These are phyloP conservation scores for Anarsia innoxiella DNA, from an alignment of 2,888 invertebrate genomes.

Conservation along the genomic window DNA sequence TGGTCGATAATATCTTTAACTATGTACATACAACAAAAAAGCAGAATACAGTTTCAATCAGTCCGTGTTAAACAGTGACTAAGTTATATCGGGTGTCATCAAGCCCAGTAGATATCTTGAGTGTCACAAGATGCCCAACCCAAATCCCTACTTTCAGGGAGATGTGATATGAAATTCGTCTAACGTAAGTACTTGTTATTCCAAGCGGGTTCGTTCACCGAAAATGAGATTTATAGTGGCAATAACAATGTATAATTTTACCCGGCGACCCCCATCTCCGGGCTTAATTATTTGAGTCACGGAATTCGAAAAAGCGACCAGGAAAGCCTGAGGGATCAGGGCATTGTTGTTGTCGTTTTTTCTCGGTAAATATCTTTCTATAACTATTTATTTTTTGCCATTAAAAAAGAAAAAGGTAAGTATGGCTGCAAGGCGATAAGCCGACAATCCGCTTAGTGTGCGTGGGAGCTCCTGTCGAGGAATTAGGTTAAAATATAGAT, in stretches of 20 bases:
- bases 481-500: conserved; percentile 66
- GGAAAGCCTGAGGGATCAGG: conserved; percentile 61
- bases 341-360: conserved; percentile 62
- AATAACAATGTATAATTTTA: conserved; percentile 71
- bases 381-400: conserved; percentile 58
- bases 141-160: conserved; percentile 14
- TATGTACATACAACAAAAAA: no score
- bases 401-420: conserved; percentile 61
- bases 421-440: conserved; percentile 60
- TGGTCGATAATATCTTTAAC: no score
- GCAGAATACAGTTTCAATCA: no score
- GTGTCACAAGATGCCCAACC: conserved; percentile 12
- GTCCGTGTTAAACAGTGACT: no score
- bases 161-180: conserved; percentile 37
- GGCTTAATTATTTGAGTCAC: conserved; percentile 74
- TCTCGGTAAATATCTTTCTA: conserved; percentile 41
- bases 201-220: conserved; percentile 49
- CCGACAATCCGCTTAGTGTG: conserved; percentile 68
- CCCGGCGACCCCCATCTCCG: conserved; percentile 54
- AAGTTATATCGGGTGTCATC: conserved; percentile 4
- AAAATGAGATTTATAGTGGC: conserved; percentile 68
- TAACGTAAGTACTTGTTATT: conserved; percentile 56
- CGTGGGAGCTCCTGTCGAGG: conserved; percentile 46
- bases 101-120: conserved; percentile 1
- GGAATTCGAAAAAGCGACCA: conserved; percentile 64